Conservation (phyloP, 2,888 invertebrate genomes). For the Trisateles emortualis region DNA sequence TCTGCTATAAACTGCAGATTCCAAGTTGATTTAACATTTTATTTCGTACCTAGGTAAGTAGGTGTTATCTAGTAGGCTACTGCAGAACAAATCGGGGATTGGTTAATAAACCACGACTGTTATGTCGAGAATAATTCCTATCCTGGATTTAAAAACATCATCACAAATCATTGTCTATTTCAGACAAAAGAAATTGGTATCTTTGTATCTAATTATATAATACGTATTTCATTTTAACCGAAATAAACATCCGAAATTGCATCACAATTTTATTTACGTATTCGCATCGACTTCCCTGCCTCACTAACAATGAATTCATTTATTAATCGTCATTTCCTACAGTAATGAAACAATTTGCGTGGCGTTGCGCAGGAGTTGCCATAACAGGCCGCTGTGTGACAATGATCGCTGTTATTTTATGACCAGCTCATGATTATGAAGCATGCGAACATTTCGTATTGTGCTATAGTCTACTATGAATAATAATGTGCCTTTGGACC, state of each 20-base stretch:
- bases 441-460: conserved; percentile 48
- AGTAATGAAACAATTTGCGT: conserved; percentile 47
- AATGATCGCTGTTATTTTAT: conserved; percentile 49
- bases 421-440: conserved; percentile 42
- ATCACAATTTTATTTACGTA: background rate
- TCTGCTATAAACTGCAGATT: too few relatives aligned
- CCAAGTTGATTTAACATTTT: too few relatives aligned
- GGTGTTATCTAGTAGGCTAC: too few relatives aligned
- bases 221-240: background rate
- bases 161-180: too few relatives aligned
- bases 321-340: conserved; percentile 36
- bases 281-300: conserved; percentile 3
- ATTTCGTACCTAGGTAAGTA: too few relatives aligned
- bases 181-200: too few relatives aligned
- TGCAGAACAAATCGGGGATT: too few relatives aligned
- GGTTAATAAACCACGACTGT: too few relatives aligned
- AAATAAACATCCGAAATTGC: background rate
- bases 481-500: conserved; percentile 32
- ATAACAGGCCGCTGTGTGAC: conserved; percentile 50
- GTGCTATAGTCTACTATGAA: conserved; percentile 56
- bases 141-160: too few relatives aligned
- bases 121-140: too few relatives aligned
- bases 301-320: conserved; percentile 29
- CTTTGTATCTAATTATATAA: too few relatives aligned
- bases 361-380: conserved; percentile 50